Evolutionary conservation across 2,113 vertebrate genomes (phyloP), one percentile per base, ranked within the genome.

Genomic region (Aegypius monachus): DNA sequence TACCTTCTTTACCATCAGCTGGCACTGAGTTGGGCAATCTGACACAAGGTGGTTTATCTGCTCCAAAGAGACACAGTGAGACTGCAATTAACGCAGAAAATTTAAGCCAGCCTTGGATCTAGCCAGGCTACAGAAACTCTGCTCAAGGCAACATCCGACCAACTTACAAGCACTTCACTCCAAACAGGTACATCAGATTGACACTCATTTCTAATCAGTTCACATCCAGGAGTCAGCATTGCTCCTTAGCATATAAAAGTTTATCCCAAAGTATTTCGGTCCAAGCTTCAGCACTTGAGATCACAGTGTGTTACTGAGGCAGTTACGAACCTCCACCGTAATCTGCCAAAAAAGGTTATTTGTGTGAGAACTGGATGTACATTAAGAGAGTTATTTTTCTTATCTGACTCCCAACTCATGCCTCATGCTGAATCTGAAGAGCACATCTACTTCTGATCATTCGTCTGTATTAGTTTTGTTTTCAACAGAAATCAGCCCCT

Each of bases 51-150:
- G n/a, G 23, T n/a, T n/a, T 0, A 22, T 7, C 40, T 34, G 36
- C 71, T 36, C 72, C 55, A 12, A 21, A 21, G 81, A 40, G 34
- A 59, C 36, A 4, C 0, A 2, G 26, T 1, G 17, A 40, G 45
- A 22, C 5, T 21, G 17, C 20, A 48, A 8, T 34, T 9, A 52
- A 52, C 1, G 25, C 9, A 9, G 31, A 20, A 4, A 19, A 31
- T 8, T 29, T 7, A 17, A 13, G 7, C 0, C 7, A 53, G 34
- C 0, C 2, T 0, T 31, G 63, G 58, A 20, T 26, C 43, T 11
- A 13, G n/a, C 27, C 36, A 16, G 0, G 3, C 67, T 50, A 48
- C 47, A 36, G 25, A 18, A 62, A 26, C 43, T 16, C 75, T 23
- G 56, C 31, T 61, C 55, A 4, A 40, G 47, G 47, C 38, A 45